Evolutionary conservation across 2,797 vertebrate species (phyloP).

Genomic region (Falco cherrug): DNA sequence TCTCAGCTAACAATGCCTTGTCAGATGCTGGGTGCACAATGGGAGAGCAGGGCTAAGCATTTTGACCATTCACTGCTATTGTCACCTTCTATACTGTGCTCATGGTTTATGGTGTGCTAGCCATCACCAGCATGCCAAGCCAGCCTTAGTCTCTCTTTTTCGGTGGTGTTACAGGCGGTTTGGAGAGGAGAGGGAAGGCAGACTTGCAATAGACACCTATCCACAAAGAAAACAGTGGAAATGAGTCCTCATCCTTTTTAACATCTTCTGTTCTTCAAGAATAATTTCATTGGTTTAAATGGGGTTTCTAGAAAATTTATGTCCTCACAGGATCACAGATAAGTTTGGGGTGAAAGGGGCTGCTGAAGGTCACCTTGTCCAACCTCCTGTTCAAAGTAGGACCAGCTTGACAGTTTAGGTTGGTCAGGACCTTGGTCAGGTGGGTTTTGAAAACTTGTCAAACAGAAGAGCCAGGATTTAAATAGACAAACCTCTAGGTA

Average conservation of each 20-base stretch:
- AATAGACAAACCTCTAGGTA: not conserved
- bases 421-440: not conserved
- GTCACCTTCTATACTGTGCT: not conserved
- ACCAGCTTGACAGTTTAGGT: not conserved
- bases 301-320: not conserved
- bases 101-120: not conserved
- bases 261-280: not conserved
- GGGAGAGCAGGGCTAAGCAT: not conserved
- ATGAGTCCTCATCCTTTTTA: not conserved
- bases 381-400: not conserved
- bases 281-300: not conserved
- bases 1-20: not conserved
- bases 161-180: not conserved
- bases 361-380: not conserved
- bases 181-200: not conserved
- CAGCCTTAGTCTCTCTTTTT: not conserved
- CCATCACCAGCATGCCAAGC: not conserved
- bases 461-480: not conserved
- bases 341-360: not conserved
- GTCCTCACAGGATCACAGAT: not conserved
- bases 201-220: not conserved
- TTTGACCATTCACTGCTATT: not conserved
- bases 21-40: not conserved
- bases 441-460: not conserved
- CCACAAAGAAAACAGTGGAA: not conserved